A percentile compares a stretch with the other conserved stretches of the same genome.
These are phyloP conservation scores for Rutilus rutilus DNA, from an alignment of 2,113 vertebrate species.

Conservation along the genomic window DNA sequence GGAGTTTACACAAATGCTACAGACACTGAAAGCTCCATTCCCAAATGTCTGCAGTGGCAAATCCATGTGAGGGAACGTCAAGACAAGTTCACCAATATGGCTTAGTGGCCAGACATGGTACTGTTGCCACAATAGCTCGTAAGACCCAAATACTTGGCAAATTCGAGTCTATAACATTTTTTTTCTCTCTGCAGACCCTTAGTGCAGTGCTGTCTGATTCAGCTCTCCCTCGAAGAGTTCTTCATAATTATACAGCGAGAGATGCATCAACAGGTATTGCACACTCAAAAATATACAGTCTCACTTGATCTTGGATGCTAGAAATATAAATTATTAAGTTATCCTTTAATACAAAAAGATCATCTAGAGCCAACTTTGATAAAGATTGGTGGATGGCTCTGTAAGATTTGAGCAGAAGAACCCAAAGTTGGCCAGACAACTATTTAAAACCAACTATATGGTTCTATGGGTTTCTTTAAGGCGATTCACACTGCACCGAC, in stretches of 20 bases:
- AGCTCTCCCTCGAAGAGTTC: conserved; percentile 55
- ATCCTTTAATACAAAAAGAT: neutral
- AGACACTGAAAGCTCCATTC: conserved; percentile 46
- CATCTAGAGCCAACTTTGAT: neutral
- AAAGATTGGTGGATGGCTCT: neutral
- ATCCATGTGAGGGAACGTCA: conserved; percentile 39
- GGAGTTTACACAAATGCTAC: conserved; percentile 57
- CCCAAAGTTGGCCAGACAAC: neutral
- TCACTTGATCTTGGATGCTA: neutral
- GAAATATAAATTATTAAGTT: neutral
- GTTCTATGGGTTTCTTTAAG: neutral
- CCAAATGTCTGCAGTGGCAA: conserved; percentile 41
- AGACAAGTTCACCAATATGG: conserved; percentile 44
- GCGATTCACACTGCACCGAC: too few species aligned
- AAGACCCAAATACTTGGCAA: neutral
- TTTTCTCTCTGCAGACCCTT: conserved; percentile 48
- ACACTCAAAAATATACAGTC: neutral
- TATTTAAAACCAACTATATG: neutral
- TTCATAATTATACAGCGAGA: conserved; percentile 60
- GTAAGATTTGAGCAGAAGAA: neutral
- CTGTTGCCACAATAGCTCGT: neutral
- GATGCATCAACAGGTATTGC: conserved; percentile 62
- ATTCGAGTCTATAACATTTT: neutral
- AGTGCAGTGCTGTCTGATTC: conserved; percentile 60
- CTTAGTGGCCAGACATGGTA: conserved; percentile 16